Evolutionary conservation across 2,113 vertebrate species (phyloP).

Genomic region (Semnornis frantzii): DNA sequence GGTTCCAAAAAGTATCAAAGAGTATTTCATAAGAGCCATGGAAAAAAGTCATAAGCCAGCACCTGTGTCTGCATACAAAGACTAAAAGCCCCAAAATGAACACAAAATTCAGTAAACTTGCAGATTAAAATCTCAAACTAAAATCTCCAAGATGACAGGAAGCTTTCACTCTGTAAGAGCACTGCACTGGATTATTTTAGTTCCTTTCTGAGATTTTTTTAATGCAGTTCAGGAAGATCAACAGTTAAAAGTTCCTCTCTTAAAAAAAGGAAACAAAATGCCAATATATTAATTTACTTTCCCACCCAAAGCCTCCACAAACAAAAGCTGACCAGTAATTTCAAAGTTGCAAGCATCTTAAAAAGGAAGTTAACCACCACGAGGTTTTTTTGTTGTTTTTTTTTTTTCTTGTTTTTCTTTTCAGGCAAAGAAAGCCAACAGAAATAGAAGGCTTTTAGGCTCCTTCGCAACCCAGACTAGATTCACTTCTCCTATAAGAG

Average conservation of each 20-base stretch:
- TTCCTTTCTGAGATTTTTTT: background rate
- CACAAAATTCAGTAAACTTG: background rate
- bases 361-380: background rate
- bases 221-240: background rate
- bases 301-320: background rate
- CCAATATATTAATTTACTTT: background rate
- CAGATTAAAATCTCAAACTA: background rate
- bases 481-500: background rate
- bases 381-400: background rate
- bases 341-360: slow-evolving; percentile 12
- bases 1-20: background rate
- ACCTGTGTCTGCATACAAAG: background rate
- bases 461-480: background rate
- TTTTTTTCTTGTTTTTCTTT: no score
- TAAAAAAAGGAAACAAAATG: background rate
- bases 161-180: background rate
- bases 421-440: background rate
- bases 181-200: background rate
- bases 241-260: background rate
- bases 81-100: background rate
- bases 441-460: background rate
- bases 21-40: background rate
- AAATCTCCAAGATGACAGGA: background rate
- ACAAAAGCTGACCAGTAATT: slow-evolving; percentile 18
- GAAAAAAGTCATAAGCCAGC: background rate